A percentile compares a stretch with the other conserved stretches of the same genome.
Conservation (phyloP, 2,113 vertebrate species). For the Lepidiolamprologus cunningtoni region DNA sequence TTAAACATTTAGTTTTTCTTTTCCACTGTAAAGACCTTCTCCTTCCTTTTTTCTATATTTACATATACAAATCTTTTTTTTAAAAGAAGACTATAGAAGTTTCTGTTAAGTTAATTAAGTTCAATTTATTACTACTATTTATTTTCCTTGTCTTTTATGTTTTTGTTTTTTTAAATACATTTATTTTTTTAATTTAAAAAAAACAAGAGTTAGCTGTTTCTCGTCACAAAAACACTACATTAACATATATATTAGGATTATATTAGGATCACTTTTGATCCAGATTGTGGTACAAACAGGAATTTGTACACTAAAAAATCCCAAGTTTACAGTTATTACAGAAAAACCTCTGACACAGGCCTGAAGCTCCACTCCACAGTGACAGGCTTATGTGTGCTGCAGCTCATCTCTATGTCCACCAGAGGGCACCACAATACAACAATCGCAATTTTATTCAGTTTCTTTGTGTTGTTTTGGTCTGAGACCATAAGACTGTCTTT, state of each 20-base stretch:
- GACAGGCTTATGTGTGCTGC: neutral
- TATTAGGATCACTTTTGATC: neutral
- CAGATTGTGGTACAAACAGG: neutral
- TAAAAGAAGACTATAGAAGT: neutral
- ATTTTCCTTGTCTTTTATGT: neutral
- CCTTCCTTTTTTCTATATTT: neutral
- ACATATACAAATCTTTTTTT: neutral
- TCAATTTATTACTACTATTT: neutral
- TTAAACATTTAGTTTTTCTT: neutral
- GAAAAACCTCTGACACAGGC: neutral
- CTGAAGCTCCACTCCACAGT: neutral
- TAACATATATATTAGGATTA: neutral
- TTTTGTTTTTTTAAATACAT: neutral
- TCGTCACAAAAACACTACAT: neutral
- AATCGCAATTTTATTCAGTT: neutral
- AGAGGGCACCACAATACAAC: constrained; percentile 25
- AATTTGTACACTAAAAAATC: neutral
- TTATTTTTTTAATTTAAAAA: neutral
- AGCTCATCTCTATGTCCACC: neutral
- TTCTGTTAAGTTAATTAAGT: neutral
- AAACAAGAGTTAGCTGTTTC: neutral
- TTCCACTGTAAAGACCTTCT: neutral
- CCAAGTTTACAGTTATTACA: neutral
- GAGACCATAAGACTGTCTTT: neutral
- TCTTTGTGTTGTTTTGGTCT: neutral